Percentiles rank a stretch among this genome's conserved stretches.
Conservation (phyloP, 2,888 invertebrate species). For the Prenolepis imparis region DNA sequence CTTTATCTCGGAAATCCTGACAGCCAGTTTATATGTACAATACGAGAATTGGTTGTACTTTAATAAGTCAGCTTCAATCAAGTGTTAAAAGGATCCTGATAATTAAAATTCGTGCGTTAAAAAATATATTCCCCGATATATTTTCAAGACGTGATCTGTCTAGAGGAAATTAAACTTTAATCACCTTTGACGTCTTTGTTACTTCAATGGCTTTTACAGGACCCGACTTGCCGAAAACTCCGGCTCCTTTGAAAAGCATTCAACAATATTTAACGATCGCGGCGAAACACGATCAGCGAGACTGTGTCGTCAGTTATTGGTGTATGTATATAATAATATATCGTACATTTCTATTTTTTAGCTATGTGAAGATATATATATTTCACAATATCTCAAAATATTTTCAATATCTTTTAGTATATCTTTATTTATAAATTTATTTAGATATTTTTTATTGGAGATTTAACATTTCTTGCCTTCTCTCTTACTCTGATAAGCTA, state of each 20-base stretch:
- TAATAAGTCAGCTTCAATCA: not conserved
- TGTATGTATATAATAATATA: constrained; percentile 86
- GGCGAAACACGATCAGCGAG: constrained; percentile 95
- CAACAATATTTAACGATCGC: constrained; percentile 97
- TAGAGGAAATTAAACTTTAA: not conserved
- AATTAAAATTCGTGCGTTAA: not conserved
- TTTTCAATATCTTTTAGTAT: not conserved
- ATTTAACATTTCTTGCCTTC: not conserved
- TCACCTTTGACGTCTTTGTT: constrained; percentile 7
- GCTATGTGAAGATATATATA: not conserved
- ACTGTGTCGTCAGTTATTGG: constrained; percentile 97
- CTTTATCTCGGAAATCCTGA: too few species aligned
- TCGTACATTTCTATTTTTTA: not conserved
- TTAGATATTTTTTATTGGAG: not conserved
- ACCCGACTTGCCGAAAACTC: constrained; percentile 90
- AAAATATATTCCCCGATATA: not conserved
- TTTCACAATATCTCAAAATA: constrained; percentile 5
- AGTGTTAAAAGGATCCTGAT: not conserved
- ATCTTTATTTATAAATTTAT: not conserved
- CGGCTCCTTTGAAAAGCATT: constrained; percentile 93
- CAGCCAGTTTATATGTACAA: too few species aligned
- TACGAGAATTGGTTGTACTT: not conserved
- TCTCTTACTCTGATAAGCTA: not conserved
- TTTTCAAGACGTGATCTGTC: not conserved
- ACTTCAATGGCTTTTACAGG: constrained; percentile 74